Evolutionary conservation across 2,888 invertebrate genomes (phyloP), one percentile per base, ranked within the genome.

Genomic region (Drosophila pegasa): DNA sequence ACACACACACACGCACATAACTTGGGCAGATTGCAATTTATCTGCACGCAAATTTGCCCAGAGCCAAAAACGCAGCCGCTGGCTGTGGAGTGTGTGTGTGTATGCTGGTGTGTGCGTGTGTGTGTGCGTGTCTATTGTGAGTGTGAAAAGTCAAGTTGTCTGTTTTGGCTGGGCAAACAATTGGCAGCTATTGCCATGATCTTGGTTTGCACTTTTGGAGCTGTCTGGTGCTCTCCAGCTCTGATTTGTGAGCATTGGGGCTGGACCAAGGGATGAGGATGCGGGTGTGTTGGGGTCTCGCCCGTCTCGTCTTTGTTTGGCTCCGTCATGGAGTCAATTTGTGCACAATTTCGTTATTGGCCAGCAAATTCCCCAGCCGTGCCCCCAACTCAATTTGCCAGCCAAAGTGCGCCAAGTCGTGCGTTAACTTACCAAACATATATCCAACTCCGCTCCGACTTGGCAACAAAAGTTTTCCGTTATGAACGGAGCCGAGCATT

Each of bases 81-180:
- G 37, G 59, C 61, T 35, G 41, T 20, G 1, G 6, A 29, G 25
- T 50, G 40, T 38, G 38, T 38, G 50, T n/a, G 47, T 29, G 10
- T 10, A 29, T 7, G 43, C n/a, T 27, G 8, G 31, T 14, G 40
- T 22, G 12, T 20, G 40, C 7, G 40, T 43, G 20, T 14, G 33
- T 38, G 22, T 12, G 14, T 9, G 52, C n/a, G 25, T 47, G 31
- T 38, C 12, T 18, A 22, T 45, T 20, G 16, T 35, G 64, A 66
- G 87, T 87, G 85, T 74, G 84, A 83, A 78, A 83, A 80, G 87
- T 80, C 87, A 87, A 88, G 85, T 78, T 80, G 88, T 71, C 80
- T 80, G 72, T 85, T 45, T 73, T 87, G 85, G 61, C 68, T 83
- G 80, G 80, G 80, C 84, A 85, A 85, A 88, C 87, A 87, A 73